A percentile compares a stretch with the other conserved stretches of the same genome.
Conservation (phyloP, 2,888 invertebrate genomes). For the Leptura quadrifasciata region DNA sequence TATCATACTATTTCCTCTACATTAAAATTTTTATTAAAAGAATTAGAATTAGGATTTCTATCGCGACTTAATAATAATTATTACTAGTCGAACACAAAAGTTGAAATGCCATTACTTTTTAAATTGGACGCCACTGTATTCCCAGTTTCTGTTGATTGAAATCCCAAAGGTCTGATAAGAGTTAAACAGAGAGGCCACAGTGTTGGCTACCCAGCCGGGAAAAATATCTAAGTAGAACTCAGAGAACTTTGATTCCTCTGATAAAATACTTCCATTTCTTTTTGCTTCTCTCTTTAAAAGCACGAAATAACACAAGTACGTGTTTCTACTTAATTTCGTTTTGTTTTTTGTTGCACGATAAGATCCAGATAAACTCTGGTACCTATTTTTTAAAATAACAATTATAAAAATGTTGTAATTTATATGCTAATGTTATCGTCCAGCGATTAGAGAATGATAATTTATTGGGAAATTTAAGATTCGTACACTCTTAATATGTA, state of each 20-base stretch:
- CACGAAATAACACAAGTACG: constrained; percentile 54
- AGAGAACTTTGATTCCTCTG: constrained; percentile 55
- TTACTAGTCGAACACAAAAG: background rate
- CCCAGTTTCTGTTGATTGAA: constrained; percentile 52
- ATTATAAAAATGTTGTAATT: constrained; percentile 53
- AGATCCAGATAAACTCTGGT: constrained; percentile 46
- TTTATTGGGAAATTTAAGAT: constrained; percentile 49
- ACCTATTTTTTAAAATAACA: constrained; percentile 49
- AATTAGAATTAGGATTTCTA: no score
- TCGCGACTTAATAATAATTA: background rate
- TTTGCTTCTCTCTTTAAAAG: constrained; percentile 46
- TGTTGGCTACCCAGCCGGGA: constrained; percentile 52
- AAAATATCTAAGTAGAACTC: constrained; percentile 57
- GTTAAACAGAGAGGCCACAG: constrained; percentile 53
- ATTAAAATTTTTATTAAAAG: no score
- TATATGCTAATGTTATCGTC: constrained; percentile 52
- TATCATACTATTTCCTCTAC: no score
- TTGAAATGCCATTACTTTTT: background rate
- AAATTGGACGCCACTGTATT: constrained; percentile 41
- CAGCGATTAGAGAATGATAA: constrained; percentile 44
- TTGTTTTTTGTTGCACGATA: constrained; percentile 47
- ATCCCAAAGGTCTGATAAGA: constrained; percentile 56
- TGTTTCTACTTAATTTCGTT: constrained; percentile 53
- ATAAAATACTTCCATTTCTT: constrained; percentile 56
- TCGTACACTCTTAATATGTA: constrained; percentile 42